Evolutionary conservation across 2,113 vertebrate species (phyloP).

Genomic region (Pipa parva): DNA sequence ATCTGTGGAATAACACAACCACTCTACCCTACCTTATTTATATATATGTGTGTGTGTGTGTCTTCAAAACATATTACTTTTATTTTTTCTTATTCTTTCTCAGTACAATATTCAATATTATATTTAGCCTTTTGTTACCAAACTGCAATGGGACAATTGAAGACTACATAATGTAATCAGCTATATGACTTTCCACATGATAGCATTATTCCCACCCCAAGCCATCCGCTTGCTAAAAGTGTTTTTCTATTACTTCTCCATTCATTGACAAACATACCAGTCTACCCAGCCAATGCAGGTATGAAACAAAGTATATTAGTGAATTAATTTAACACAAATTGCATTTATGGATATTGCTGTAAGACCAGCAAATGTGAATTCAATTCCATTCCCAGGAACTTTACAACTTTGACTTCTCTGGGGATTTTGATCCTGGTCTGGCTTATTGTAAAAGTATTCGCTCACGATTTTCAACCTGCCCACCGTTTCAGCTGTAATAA

Average conservation of each 20-base stretch:
- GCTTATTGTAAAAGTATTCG: neutral
- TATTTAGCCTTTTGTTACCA: no score
- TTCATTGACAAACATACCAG: neutral
- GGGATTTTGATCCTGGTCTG: neutral
- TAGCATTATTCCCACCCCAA: neutral
- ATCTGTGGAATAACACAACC: no score
- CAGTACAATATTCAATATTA: no score
- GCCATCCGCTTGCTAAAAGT: neutral
- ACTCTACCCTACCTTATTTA: no score
- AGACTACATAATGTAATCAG: neutral
- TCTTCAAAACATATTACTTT: no score
- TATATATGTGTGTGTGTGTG: no score
- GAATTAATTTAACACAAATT: neutral
- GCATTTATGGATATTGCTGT: neutral
- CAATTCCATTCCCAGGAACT: neutral
- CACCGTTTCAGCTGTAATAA: slow-evolving; percentile 19
- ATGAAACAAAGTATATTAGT: neutral
- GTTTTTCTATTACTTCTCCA: neutral
- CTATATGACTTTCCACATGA: neutral
- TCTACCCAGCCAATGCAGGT: neutral
- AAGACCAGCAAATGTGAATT: neutral
- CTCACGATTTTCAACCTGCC: neutral
- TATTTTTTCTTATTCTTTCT: no score
- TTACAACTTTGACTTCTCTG: neutral
- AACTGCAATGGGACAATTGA: no score